A percentile compares a stretch with the other conserved stretches of the same genome.
These are phyloP conservation scores for Phania funesta DNA, from an alignment of 2,888 invertebrate genomes.

Conservation along the genomic window DNA sequence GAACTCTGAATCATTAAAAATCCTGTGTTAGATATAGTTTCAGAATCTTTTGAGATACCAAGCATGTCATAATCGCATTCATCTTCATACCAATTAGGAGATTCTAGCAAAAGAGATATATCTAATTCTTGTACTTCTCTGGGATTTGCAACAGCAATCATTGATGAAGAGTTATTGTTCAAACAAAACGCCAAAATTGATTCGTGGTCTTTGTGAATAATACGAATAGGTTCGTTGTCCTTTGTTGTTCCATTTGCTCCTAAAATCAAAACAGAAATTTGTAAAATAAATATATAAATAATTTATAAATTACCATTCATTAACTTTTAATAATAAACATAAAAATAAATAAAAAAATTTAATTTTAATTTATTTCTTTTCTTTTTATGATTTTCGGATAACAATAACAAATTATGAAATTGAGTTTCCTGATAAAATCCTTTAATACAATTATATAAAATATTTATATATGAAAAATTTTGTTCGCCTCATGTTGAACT, in stretches of 20 bases:
- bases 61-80: slow-evolving; percentile 98
- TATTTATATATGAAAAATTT: too few species aligned
- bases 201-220: slow-evolving; percentile 99
- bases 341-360: too few species aligned
- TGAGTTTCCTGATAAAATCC: too few species aligned
- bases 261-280: slow-evolving; percentile 21
- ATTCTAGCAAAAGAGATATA: slow-evolving; percentile 93
- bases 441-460: too few species aligned
- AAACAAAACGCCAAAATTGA: slow-evolving; percentile 98
- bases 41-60: slow-evolving; percentile 88
- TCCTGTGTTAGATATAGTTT: slow-evolving; percentile 87
- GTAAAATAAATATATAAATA: too few species aligned
- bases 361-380: too few species aligned
- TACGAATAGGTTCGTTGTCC: slow-evolving; percentile 90
- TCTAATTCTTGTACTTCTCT: slow-evolving; percentile 99
- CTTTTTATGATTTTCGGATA: too few species aligned
- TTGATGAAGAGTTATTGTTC: slow-evolving; percentile 92
- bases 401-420: too few species aligned
- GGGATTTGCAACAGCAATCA: slow-evolving; percentile 95
- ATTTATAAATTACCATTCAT: too few species aligned
- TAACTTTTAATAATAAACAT: too few species aligned
- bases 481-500: too few species aligned
- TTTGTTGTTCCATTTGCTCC: slow-evolving; percentile 58
- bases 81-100: slow-evolving; percentile 96
- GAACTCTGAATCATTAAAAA: slow-evolving; percentile 94